These are phyloP conservation scores for Saturnia pavonia DNA, from an alignment of 2,888 invertebrate species.

Conservation along the genomic window DNA sequence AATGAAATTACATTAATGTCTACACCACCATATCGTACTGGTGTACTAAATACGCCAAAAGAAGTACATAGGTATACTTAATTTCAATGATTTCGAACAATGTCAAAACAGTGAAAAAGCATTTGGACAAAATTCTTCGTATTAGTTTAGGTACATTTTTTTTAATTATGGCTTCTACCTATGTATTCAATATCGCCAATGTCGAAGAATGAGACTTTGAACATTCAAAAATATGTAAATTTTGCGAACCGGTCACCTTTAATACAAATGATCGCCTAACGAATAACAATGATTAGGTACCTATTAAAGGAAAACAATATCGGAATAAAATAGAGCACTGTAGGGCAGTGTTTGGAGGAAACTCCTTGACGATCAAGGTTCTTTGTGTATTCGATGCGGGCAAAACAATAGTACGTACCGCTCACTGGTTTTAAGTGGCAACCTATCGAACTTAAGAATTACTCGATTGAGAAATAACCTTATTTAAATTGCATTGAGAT, in stretches of 20 bases:
- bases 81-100: no score
- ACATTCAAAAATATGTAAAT: neutral
- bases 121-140: no score
- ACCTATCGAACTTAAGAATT: neutral
- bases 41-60: no score
- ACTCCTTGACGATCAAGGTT: slow-evolving; percentile 23
- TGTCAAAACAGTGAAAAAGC: no score
- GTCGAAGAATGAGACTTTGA: neutral
- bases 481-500: neutral
- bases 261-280: no score
- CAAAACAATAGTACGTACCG: slow-evolving; percentile 40
- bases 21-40: no score
- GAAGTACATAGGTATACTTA: no score
- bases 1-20: no score
- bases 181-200: no score
- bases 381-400: slow-evolving; percentile 26
- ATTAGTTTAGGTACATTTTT: no score
- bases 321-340: slow-evolving; percentile 21
- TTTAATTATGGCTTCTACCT: no score
- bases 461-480: neutral
- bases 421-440: slow-evolving; percentile 2
- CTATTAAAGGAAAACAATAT: slow-evolving; percentile 20
- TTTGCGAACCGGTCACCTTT: slow-evolving; percentile 28
- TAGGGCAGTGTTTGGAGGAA: slow-evolving; percentile 21
- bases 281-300: slow-evolving; percentile 12